A percentile compares a stretch with the other conserved stretches of the same genome.
phyloP scores from a whole-genome alignment of 2,888 invertebrate species.

The Drosophila paucipuncta region DNA sequence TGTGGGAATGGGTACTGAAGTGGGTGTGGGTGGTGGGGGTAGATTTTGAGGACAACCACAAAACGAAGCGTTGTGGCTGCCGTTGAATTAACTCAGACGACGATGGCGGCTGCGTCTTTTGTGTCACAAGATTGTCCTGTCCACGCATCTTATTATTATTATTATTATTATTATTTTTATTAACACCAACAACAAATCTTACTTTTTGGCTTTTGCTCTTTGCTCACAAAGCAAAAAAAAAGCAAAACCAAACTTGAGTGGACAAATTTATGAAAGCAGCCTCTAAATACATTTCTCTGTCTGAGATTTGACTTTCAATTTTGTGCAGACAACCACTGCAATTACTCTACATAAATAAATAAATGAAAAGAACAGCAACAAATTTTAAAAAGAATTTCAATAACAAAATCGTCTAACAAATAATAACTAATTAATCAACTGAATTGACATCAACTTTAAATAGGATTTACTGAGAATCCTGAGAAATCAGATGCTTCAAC shows the following conservation, averaged over 20 bases:
- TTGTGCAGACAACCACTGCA: not conserved
- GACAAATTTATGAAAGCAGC: not conserved
- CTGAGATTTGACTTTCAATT: not conserved
- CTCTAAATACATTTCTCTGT: not conserved
- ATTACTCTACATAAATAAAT: not conserved
- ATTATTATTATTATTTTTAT: constrained; percentile 32
- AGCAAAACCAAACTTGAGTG: not conserved
- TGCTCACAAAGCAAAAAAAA: not conserved
- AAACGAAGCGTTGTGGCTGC: constrained; percentile 55
- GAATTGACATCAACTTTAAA: not conserved
- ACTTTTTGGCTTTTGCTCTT: not conserved
- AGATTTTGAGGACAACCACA: constrained; percentile 36
- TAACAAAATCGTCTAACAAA: not conserved
- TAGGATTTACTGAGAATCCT: not conserved
- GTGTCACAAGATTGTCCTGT: constrained; percentile 48
- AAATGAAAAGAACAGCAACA: not conserved
- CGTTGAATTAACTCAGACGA: constrained; percentile 53
- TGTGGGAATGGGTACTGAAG: no score
- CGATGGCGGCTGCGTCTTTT: constrained; percentile 10
- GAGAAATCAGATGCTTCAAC: not conserved
- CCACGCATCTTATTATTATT: constrained; percentile 58
- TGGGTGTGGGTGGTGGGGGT: not conserved
- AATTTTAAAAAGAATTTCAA: not conserved
- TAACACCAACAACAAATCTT: constrained; percentile 51
- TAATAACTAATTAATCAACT: not conserved